Evolutionary conservation across 2,113 vertebrate species (phyloP).

Genomic region (Onychorhynchus coronatus): DNA sequence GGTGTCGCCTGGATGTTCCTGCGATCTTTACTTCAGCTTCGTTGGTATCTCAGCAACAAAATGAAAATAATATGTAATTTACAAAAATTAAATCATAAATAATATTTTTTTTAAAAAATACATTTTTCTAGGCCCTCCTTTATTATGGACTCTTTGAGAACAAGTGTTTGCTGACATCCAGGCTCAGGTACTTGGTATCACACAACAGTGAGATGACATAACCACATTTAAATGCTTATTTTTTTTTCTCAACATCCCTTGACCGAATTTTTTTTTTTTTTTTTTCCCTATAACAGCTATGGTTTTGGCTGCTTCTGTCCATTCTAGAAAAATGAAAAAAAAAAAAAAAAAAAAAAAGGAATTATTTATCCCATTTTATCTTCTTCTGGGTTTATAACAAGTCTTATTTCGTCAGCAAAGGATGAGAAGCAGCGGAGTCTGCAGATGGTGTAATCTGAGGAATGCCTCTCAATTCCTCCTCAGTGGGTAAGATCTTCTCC

Average conservation of each 20-base stretch:
- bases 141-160: neutral
- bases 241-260: neutral
- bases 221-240: neutral
- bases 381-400: neutral
- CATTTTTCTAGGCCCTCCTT: neutral
- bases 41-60: neutral
- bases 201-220: neutral
- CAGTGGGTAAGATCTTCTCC: neutral
- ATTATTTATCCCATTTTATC: neutral
- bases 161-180: neutral
- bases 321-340: neutral
- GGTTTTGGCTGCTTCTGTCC: neutral
- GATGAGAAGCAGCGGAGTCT: neutral
- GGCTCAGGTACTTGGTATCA: neutral
- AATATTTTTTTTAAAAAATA: neutral
- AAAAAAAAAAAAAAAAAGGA: neutral
- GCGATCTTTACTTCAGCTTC: neutral
- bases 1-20: neutral
- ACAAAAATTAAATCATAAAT: neutral
- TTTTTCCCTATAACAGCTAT: neutral
- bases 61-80: neutral
- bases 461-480: constrained; percentile 29
- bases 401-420: constrained; percentile 34
- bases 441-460: constrained; percentile 54
- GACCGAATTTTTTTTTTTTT: neutral